These are phyloP conservation scores for Limenitis arthemis DNA, from an alignment of 2,888 invertebrate species.

Conservation along the genomic window DNA sequence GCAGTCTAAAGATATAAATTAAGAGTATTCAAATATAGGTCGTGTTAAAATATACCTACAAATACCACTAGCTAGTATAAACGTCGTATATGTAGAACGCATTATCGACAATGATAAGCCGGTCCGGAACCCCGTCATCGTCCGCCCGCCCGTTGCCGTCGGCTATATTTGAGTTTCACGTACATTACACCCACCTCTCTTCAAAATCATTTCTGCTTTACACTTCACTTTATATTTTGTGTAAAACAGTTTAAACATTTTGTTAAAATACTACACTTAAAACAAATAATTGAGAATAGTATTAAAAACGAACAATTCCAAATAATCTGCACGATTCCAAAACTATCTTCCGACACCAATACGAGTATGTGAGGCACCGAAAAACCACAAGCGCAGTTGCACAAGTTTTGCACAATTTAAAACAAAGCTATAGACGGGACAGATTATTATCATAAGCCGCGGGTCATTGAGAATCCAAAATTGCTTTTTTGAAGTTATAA, in stretches of 20 bases:
- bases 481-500: slow-evolving; percentile 68
- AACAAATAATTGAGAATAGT: slow-evolving; percentile 6
- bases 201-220: slow-evolving; percentile 40
- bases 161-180: slow-evolving; percentile 44
- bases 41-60: slow-evolving; percentile 7
- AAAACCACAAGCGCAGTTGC: slow-evolving; percentile 54
- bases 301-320: slow-evolving; percentile 32
- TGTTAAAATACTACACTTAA: slow-evolving; percentile 2
- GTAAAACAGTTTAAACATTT: slow-evolving; percentile 8
- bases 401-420: slow-evolving; percentile 63
- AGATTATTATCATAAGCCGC: slow-evolving; percentile 62
- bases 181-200: slow-evolving; percentile 34
- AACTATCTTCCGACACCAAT: slow-evolving; percentile 46
- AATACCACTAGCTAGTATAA: slow-evolving; percentile 9
- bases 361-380: slow-evolving; percentile 54
- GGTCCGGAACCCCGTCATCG: slow-evolving; percentile 29
- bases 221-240: slow-evolving; percentile 30
- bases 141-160: slow-evolving; percentile 40
- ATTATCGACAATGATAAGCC: slow-evolving; percentile 63
- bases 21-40: slow-evolving; percentile 12
- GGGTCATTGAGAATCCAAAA: slow-evolving; percentile 48
- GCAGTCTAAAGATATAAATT: background rate
- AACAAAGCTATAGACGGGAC: slow-evolving; percentile 59
- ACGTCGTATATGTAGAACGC: slow-evolving; percentile 26
- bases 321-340: slow-evolving; percentile 46